Evolutionary conservation across 2,113 vertebrate species (phyloP), one percentile per base, ranked within the genome.

Genomic region (Zosterops japonicus): DNA sequence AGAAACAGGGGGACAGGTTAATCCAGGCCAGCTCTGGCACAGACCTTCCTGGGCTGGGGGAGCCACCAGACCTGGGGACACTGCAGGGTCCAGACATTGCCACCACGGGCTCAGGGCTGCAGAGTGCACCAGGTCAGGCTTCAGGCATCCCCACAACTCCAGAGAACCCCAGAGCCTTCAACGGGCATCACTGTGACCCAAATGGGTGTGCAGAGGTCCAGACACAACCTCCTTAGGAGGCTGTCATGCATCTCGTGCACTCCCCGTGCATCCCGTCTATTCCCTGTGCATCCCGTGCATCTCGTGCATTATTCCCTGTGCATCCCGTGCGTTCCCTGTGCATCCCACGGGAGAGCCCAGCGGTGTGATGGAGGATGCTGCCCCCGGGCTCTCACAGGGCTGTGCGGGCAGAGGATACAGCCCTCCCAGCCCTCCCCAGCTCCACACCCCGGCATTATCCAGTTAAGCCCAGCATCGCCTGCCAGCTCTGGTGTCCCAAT

Each of bases 161-260:
- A 14, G 41, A 41, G 17, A 47, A 13, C 9, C 33, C 27, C 49
- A 23, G 49, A 64, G 55, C 50, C 52, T 69, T 11, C 2, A 0
- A 4, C 2, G 24, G 46, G 35, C 47, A 81, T 19, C 49, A 12
- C n/a, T 0, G 0, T 1, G 31, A 39, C 65, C 47, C 36, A 22
- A 14, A 39, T 0, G 29, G 59, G 35, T 7, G 29, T 7, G 23
- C 18, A 7, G 18, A 65, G 42, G n/a, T 31, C 6, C 18, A 27
- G 44, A 15, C 22, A 41, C 14, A 15, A 4, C 8, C 7, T 49
- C 22, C 27, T 24, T 1, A 5, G 10, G 29, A 39, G 33, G 8
- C 65, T 49, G 46, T 31, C 0, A 1, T 5, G 27, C 18, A 4
- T 12, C 22, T 22, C 33, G 8, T 0, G n/a, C 21, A 2, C 4